Evolutionary conservation across 1,140 invertebrate species (phyloP).

Genomic region (Cryptotermes secundus): DNA sequence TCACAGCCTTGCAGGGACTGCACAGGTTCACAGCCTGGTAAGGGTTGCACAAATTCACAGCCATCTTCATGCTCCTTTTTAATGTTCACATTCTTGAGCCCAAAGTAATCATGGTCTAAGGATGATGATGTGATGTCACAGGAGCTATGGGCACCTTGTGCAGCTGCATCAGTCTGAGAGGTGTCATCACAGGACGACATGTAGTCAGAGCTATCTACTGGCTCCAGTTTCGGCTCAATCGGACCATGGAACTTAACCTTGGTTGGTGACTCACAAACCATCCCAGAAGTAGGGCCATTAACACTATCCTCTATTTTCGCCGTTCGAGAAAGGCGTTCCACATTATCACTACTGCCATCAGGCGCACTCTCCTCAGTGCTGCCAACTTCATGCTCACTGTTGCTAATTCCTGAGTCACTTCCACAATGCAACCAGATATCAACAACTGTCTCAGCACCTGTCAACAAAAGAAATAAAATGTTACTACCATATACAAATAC

Average conservation of each 20-base stretch:
- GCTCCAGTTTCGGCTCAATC: no score
- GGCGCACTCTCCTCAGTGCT: not conserved
- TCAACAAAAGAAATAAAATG: not conserved
- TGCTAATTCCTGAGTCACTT: not conserved
- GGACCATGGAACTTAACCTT: no score
- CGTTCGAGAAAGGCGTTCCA: not conserved
- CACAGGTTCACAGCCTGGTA: no score
- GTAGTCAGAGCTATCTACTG: no score
- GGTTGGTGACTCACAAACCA: no score
- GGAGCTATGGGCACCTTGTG: not conserved
- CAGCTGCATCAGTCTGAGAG: not conserved
- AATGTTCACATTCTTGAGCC: not conserved
- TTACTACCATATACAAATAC: no score
- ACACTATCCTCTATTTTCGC: not conserved
- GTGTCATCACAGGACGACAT: not conserved
- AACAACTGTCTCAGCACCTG: constrained; percentile 28
- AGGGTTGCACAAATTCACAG: no score
- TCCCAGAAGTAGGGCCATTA: not conserved
- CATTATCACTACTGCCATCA: not conserved
- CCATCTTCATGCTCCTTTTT: not conserved
- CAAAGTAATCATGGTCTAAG: not conserved
- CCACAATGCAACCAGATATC: constrained; percentile 17
- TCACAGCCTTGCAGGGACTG: not conserved
- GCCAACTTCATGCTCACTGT: not conserved
- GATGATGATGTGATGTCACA: not conserved